Conservation (phyloP, 2,888 invertebrate species). For the Acleris emargana region DNA sequence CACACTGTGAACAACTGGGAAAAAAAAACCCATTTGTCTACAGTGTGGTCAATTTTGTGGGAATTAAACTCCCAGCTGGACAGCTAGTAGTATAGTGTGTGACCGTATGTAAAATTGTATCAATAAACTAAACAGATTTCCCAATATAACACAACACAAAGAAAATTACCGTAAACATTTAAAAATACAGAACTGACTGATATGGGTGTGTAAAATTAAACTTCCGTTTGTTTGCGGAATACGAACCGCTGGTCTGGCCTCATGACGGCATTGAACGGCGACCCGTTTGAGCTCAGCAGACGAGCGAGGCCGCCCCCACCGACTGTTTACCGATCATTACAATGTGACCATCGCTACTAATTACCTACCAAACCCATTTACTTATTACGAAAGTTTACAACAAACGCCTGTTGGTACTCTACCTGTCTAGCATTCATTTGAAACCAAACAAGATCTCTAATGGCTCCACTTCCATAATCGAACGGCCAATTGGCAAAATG, state of each 20-base stretch:
- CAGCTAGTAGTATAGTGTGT: too few species aligned
- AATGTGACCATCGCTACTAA: slow-evolving; percentile 29
- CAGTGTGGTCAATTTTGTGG: too few species aligned
- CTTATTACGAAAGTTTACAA: slow-evolving; percentile 20
- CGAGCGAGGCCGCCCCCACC: slow-evolving; percentile 61
- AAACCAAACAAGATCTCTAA: slow-evolving; percentile 16
- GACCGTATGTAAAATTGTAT: too few species aligned
- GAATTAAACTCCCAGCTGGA: too few species aligned
- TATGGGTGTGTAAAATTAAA: background rate
- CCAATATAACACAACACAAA: too few species aligned
- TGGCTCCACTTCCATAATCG: slow-evolving; percentile 8
- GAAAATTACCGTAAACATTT: background rate
- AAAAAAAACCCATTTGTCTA: too few species aligned
- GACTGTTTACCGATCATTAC: slow-evolving; percentile 36
- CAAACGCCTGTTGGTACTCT: slow-evolving; percentile 1
- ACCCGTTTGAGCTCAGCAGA: slow-evolving; percentile 73
- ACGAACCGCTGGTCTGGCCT: slow-evolving; percentile 27
- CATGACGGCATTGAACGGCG: slow-evolving; percentile 73
- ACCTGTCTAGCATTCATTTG: background rate
- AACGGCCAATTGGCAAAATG: slow-evolving; percentile 10
- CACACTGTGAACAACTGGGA: too few species aligned
- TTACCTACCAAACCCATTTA: slow-evolving; percentile 17
- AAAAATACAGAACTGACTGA: background rate
- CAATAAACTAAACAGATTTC: too few species aligned
- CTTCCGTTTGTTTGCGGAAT: slow-evolving; percentile 28